Evolutionary conservation across 2,797 vertebrate genomes (phyloP).

Genomic region (Podarcis siculus): DNA sequence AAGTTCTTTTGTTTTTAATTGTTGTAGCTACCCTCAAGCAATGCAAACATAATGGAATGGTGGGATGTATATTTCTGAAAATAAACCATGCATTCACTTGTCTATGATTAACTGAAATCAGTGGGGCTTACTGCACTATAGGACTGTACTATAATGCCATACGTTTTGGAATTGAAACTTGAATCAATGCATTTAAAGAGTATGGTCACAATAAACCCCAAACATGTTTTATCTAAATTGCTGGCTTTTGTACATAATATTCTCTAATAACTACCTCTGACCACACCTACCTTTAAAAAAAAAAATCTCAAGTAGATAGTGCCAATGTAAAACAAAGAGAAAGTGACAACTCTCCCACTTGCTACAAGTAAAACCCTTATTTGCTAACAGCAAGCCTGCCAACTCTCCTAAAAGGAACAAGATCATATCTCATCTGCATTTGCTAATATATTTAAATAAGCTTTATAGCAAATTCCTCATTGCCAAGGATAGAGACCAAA

Average conservation of each 20-base stretch:
- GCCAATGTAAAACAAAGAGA: rapidly evolving
- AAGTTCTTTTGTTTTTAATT: neutral
- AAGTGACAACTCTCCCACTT: rapidly evolving
- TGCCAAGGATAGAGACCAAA: neutral
- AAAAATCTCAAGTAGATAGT: neutral
- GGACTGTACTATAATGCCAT: neutral
- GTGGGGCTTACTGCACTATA: neutral
- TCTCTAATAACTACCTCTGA: neutral
- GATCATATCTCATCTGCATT: neutral
- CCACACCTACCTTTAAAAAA: neutral
- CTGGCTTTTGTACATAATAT: neutral
- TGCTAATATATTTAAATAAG: conserved; percentile 1
- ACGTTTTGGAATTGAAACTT: neutral
- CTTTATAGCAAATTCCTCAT: neutral
- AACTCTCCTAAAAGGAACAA: neutral
- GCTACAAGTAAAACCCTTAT: neutral
- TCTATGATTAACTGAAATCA: neutral
- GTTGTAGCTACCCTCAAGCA: neutral
- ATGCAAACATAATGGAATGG: neutral
- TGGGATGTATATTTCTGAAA: neutral
- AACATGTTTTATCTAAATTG: neutral
- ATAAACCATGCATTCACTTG: neutral
- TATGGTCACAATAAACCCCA: neutral
- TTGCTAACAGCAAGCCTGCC: neutral
- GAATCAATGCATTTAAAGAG: neutral